Conservation (phyloP, 2,888 invertebrate genomes). For the Eledone cirrhosa region DNA sequence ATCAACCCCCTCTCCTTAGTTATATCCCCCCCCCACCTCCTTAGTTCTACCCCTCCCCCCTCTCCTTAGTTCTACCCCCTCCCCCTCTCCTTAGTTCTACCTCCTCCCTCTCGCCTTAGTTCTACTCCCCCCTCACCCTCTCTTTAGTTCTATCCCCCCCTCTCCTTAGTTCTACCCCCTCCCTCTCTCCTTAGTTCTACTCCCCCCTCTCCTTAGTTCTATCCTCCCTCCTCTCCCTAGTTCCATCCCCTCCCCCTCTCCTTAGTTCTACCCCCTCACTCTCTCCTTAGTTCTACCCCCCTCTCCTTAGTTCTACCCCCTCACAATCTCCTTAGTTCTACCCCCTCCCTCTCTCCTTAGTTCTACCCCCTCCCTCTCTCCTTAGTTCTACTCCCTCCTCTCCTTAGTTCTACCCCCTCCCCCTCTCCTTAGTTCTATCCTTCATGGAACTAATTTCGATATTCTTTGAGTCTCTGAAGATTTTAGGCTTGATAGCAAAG, state of each 20-base stretch:
- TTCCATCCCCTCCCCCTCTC: not conserved
- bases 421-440: too few relatives aligned
- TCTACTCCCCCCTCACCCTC: too few relatives aligned
- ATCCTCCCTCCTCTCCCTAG: not conserved
- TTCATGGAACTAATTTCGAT: too few relatives aligned
- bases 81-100: too few relatives aligned
- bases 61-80: not conserved
- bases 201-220: not conserved
- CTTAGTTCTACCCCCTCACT: not conserved
- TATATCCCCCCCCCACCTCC: not conserved
- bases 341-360: not conserved
- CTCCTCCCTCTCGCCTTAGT: too few relatives aligned
- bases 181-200: not conserved
- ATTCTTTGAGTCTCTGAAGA: too few relatives aligned
- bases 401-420: too few relatives aligned
- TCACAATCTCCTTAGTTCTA: not conserved
- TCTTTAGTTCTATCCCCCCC: too few relatives aligned
- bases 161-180: too few relatives aligned
- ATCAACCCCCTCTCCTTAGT: not conserved
- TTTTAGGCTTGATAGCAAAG: too few relatives aligned
- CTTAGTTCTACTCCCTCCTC: too few relatives aligned
- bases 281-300: slow-evolving; percentile 9
- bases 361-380: too few relatives aligned
- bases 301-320: slow-evolving; percentile 10
- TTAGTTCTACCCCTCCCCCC: slow-evolving; percentile 9